Evolutionary conservation across 1,140 invertebrate species (phyloP).

Genomic region (Cepaea nemoralis): DNA sequence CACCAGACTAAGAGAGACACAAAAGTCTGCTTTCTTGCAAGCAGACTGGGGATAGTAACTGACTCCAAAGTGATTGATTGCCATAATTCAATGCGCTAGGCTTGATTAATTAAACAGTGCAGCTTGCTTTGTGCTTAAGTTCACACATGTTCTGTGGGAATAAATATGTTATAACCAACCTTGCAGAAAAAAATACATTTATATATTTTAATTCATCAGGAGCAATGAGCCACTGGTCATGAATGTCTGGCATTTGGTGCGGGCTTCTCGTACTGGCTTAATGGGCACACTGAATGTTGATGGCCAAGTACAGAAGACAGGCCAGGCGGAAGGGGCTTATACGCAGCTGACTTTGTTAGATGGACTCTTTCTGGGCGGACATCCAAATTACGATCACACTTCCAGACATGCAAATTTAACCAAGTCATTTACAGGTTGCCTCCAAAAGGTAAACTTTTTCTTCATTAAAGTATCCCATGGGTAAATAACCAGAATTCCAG

Average conservation of each 20-base stretch:
- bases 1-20: too few relatives aligned
- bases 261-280: constrained; percentile 87
- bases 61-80: too few relatives aligned
- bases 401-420: constrained; percentile 81
- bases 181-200: too few relatives aligned
- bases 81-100: too few relatives aligned
- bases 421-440: constrained; percentile 86
- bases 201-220: constrained; percentile 75
- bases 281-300: constrained; percentile 87
- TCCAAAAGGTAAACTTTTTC: constrained; percentile 81
- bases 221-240: constrained; percentile 81
- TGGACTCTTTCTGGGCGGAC: constrained; percentile 90
- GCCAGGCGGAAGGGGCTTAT: constrained; percentile 84
- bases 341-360: constrained; percentile 86
- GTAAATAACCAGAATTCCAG: too few relatives aligned
- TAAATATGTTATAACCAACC: too few relatives aligned
- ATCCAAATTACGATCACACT: constrained; percentile 82
- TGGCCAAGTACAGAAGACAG: constrained; percentile 78
- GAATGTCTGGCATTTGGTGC: constrained; percentile 88
- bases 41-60: too few relatives aligned
- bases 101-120: too few relatives aligned
- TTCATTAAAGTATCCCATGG: too few relatives aligned
- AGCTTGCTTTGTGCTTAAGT: too few relatives aligned
- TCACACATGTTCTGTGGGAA: too few relatives aligned
- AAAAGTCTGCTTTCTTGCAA: too few relatives aligned